Percentiles rank a stretch among this genome's conserved stretches.
Conservation (phyloP, 1,140 invertebrate genomes). For the Drosophila rufa region DNA sequence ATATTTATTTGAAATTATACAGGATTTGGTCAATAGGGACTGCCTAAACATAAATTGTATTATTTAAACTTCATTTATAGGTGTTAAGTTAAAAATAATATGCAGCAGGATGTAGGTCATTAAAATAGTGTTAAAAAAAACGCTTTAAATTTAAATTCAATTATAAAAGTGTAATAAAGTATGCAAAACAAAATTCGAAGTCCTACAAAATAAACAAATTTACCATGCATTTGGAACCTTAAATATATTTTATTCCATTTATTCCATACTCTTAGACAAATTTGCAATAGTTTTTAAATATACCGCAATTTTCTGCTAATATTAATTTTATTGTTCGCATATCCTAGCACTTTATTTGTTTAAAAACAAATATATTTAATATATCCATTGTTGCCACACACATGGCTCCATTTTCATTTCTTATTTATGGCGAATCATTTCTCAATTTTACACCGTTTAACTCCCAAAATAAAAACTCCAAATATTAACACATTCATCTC, state of each 20-base stretch:
- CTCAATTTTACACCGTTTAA: conserved; percentile 35
- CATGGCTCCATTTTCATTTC: conserved; percentile 15
- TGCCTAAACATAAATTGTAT: background rate
- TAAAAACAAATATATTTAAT: conserved; percentile 2
- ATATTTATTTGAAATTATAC: conserved; percentile 3
- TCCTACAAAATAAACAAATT: too few relatives aligned
- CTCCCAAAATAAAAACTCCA: background rate
- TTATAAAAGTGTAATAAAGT: too few relatives aligned
- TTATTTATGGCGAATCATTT: conserved; percentile 27
- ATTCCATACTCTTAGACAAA: background rate
- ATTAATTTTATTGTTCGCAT: background rate
- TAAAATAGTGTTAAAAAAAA: too few relatives aligned
- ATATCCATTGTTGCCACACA: background rate
- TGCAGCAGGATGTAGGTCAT: too few relatives aligned
- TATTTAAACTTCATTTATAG: background rate
- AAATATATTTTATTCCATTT: background rate
- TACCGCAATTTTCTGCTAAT: background rate
- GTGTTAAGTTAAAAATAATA: too few relatives aligned
- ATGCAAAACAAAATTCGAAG: too few relatives aligned
- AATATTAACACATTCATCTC: conserved; percentile 48
- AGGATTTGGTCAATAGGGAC: background rate
- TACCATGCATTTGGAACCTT: background rate
- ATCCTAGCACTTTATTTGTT: background rate
- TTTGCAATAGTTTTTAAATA: background rate
- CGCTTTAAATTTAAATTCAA: too few relatives aligned